Evolutionary conservation across 2,888 invertebrate species (phyloP).

Genomic region (Metopia argyrocephala): DNA sequence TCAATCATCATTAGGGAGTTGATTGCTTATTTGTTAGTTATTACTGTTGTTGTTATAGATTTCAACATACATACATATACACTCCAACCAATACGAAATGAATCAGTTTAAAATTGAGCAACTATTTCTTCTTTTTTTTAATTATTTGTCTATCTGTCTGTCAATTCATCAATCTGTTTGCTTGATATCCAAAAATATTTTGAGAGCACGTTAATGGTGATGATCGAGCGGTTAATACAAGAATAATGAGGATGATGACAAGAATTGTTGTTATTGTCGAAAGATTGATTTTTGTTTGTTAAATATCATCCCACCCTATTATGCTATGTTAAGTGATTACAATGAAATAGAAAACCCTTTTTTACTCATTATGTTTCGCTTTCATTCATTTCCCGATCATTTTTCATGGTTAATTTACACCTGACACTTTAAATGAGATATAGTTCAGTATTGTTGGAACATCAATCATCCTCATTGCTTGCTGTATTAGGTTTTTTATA

Average conservation of each 20-base stretch:
- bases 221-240: neutral
- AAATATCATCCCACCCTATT: neutral
- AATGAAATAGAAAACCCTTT: conserved; percentile 26
- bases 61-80: neutral
- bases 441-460: conserved; percentile 12
- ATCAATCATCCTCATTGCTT: conserved; percentile 27
- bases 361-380: neutral
- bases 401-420: conserved; percentile 40
- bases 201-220: neutral
- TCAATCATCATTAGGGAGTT: conserved; percentile 21
- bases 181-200: too few relatives aligned
- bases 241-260: conserved; percentile 1
- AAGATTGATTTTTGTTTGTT: conserved; percentile 30
- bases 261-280: neutral
- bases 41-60: neutral
- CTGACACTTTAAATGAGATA: conserved; percentile 27
- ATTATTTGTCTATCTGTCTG: neutral
- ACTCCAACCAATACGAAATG: neutral
- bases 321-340: neutral
- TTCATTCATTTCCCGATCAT: neutral
- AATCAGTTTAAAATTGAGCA: conserved; percentile 35
- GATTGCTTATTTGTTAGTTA: neutral
- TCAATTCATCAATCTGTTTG: neutral
- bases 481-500: too few relatives aligned
- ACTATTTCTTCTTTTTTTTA: neutral